Base-by-base conservation (phyloP, 1,140 invertebrate genomes). In the Chironomus tepperi region DNA sequence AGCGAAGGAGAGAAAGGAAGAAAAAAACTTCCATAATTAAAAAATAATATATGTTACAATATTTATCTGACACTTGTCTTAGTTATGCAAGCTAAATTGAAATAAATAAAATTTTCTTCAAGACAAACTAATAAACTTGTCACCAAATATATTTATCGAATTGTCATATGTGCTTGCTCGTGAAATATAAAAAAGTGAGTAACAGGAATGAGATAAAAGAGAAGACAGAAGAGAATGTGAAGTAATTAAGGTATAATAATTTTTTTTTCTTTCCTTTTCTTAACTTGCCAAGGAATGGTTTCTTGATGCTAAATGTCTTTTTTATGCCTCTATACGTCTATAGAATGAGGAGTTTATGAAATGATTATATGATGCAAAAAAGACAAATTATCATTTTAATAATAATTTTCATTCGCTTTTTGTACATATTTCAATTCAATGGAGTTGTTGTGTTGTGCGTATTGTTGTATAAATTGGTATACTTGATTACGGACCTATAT, bases 131-230 rank as follows among this genome's bases (percentile, higher is more conserved):
- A 70, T 70, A 70, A 70, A 70, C 65, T 70, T 70, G 65, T 70
- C 65, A 70, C 65, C 65, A 70, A 70, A 70, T 70, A 70, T 70
- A 70, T 70, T 70, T 21, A 70, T 70, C 65, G 65, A 70, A 70
- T 57, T 57, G 47, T 57, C 47, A 57, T 57, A 57, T 57, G 47
- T 57, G 47, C 12, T n/a, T 57, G 47, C 47, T 70, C n/a, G 19
- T 70, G 19, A 70, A 70, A 19, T 9, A 57, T 12, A 57, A 57
- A n/a, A 57, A 57, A 21, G 65, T 16, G 47, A 57, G 18, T 10
- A 18, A 70, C n/a, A 18, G 18, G 65, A 70, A 16, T 21, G 65
- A 70, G 16, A 18, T 19, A 70, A 70, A 21, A 19, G 16, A 70
- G 19, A 70, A 70, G 65, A 70, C 16, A 70, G 16, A 70, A 21